A percentile compares a stretch with the other conserved stretches of the same genome.
Evolutionary conservation across 2,888 invertebrate species (phyloP).

Genomic region (Rhorus exstirpatorius): DNA sequence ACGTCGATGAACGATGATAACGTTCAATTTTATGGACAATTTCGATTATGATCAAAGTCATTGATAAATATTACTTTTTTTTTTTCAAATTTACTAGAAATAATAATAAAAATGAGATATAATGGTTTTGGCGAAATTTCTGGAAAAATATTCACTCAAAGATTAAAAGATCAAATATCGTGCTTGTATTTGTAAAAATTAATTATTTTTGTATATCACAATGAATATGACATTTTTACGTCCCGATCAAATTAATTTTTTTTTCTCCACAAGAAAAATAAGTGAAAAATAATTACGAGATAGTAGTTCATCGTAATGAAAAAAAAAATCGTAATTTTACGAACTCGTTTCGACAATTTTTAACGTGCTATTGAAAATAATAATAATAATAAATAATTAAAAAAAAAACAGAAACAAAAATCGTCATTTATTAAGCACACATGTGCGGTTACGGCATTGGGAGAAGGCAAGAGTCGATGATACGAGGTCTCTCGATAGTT

Average conservation of each 20-base stretch:
- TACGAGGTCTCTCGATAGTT: conserved; percentile 68
- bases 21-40: conserved; percentile 26
- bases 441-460: conserved; percentile 50
- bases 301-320: neutral
- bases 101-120: too few relatives aligned
- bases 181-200: too few relatives aligned
- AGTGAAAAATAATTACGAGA: neutral
- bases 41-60: conserved; percentile 36
- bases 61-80: conserved; percentile 17
- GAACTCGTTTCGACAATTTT: conserved; percentile 4
- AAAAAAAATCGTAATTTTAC: conserved; percentile 11
- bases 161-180: too few relatives aligned
- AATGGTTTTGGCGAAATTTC: too few relatives aligned
- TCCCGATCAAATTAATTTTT: too few relatives aligned
- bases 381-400: conserved; percentile 47
- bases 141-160: too few relatives aligned
- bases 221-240: too few relatives aligned
- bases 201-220: too few relatives aligned
- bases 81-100: neutral
- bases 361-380: conserved; percentile 23
- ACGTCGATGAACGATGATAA: conserved; percentile 37
- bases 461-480: conserved; percentile 41
- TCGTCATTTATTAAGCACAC: conserved; percentile 41
- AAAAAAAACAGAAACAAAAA: too few relatives aligned
- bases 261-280: too few relatives aligned